Evolutionary conservation across 2,888 invertebrate species (phyloP), one percentile per base, ranked within the genome.

Genomic region (Plebejus argus): DNA sequence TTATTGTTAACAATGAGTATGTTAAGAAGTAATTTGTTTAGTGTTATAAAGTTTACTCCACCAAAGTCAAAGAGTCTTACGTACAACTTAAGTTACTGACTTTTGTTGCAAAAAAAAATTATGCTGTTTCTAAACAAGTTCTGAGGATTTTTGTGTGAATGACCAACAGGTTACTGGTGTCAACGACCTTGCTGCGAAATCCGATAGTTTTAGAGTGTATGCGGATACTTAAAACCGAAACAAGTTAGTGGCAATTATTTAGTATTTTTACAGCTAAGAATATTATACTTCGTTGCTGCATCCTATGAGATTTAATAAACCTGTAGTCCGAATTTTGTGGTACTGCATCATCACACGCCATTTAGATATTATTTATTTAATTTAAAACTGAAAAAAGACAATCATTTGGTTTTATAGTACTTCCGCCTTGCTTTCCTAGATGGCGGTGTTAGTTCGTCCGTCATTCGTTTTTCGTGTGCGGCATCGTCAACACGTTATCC

Each of bases 91-190:
- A n/a, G n/a, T 66, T 66, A 66, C 33, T 66, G 61, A 23, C 58
- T 58, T 58, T 58, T 58, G 58, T 66, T 28, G 61, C 23, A 28
- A 66, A 66, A 28, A 66, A 28, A 28, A 18, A 15, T 33, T 18
- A 66, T 6, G 28, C 18, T 45, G 45, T 45, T 45, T 45, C 28
- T 18, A 28, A 66, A 28, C 66, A 28, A 66, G 66, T 66, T 66
- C 66, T 28, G 66, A 66, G 66, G 66, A 66, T 66, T 66, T 66
- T 66, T 66, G 15, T 15, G 66, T 66, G 66, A 66, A 28, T 6
- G 66, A 66, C 23, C 66, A 66, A 66, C 28, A 66, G 66, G 10
- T 28, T 66, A 66, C 12, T 23, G 23, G 28, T 15, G 18, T 66
- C 66, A 66, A 33, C 1, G 28, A 66, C 28, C 33, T 66, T 15